Percentiles rank a stretch among this genome's conserved stretches.
Conservation (phyloP, 2,797 vertebrate species). For the Channallabes apus region DNA sequence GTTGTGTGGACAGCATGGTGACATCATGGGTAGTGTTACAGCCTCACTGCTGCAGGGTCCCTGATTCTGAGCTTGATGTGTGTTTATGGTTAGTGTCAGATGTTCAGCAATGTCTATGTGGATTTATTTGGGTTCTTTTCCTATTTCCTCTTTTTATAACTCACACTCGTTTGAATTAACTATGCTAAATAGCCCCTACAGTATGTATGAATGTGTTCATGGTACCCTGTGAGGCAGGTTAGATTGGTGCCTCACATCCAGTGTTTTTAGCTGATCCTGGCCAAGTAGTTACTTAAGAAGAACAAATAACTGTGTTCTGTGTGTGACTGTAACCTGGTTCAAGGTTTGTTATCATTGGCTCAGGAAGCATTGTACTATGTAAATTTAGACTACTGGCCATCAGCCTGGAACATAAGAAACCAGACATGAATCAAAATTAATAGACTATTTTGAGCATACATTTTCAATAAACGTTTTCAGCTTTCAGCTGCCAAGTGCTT, state of each 20-base stretch:
- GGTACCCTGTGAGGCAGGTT: not conserved
- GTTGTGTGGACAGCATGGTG: not conserved
- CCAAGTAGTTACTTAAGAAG: not conserved
- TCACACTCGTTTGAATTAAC: not conserved
- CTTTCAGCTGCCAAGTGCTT: not conserved
- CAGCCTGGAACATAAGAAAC: too few species aligned
- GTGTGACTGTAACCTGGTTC: not conserved
- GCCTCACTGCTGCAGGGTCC: not conserved
- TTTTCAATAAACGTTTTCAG: not conserved
- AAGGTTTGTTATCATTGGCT: not conserved
- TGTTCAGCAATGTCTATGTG: not conserved
- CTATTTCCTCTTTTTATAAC: not conserved
- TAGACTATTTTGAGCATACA: not conserved
- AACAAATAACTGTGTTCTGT: not conserved
- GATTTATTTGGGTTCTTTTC: not conserved
- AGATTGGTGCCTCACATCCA: not conserved
- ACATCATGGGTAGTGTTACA: not conserved
- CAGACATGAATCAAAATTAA: not conserved
- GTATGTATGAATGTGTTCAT: too few species aligned
- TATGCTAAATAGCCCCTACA: not conserved
- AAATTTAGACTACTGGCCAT: not conserved
- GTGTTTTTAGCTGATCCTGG: not conserved
- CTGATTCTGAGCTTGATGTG: not conserved
- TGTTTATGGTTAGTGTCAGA: not conserved
- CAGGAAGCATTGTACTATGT: not conserved